Evolutionary conservation across 2,113 vertebrate species (phyloP), one percentile per base, ranked within the genome.

Genomic region (Rousettus leschenaultii): DNA sequence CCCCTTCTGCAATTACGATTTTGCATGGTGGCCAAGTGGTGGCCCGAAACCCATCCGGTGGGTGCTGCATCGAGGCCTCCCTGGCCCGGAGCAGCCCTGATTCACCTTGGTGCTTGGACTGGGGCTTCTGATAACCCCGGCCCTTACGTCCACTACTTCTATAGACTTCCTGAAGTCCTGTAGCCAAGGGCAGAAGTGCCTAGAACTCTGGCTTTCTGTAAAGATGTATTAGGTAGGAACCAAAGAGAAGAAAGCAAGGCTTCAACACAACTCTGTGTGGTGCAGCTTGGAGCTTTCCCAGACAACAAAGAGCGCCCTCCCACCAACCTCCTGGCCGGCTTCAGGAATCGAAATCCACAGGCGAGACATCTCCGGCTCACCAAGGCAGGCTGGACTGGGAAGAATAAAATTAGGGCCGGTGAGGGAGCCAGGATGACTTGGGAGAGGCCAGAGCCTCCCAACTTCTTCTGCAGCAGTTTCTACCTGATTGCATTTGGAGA

Each of bases 361-460:
- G 12, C 16, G 15, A 95, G 83, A 7, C 24, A 2, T 21, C 21
- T 70, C 45, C 26, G 18, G 51, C 70, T 79, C 0, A 0, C 24
- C 14, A 38, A 85, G 38, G 66, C 68, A 51, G 18, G 12, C 30
- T 35, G 79, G 26, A 2, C 0, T 63, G 1, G 19, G 45, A 82
- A 90, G 53, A 77, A 95, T 68, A 38, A 51, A 87, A 35, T 0
- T 0, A 66, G 18, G 15, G 48, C 53, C 40, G 0, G 0, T 28
- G 57, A 45, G 28, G 70, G 90, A 86, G 74, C 33, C 43, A 7
- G 7, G 28, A 15, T 12, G 18, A 19, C 5, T 7, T 6, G 59
- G n/a, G n/a, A 61, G 57, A 18, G 13, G 5, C 35, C 6, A 74
- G 77, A 75, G 45, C 48, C 57, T 95, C 85, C 86, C n/a, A 14